phyloP scores from a whole-genome alignment of 2,797 vertebrate genomes.

The Lepidocolaptes lacrymiger region DNA sequence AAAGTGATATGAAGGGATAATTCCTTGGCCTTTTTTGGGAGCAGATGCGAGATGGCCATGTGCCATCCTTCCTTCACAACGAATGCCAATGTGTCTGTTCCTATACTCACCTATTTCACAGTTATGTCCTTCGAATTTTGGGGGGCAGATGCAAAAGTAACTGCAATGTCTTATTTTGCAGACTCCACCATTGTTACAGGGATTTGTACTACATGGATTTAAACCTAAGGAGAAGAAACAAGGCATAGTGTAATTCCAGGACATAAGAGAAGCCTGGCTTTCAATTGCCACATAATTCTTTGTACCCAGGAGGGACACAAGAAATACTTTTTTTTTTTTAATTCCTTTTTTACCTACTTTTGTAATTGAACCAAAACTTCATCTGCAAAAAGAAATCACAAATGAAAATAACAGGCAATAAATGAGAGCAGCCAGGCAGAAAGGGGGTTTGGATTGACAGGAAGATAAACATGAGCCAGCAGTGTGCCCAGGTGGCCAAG shows the following conservation, averaged over 20 bases:
- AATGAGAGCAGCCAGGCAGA: background rate
- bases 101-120: constrained; percentile 78
- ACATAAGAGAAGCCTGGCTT: background rate
- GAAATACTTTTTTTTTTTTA: background rate
- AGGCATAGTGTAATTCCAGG: background rate
- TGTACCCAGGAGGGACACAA: background rate
- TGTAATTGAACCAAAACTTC: constrained; percentile 71
- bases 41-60: background rate
- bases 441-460: too few species aligned
- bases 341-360: constrained; percentile 21
- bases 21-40: background rate
- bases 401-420: background rate
- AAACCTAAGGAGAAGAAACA: constrained; percentile 71
- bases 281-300: background rate
- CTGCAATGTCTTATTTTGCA: constrained; percentile 75
- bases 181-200: constrained; percentile 83
- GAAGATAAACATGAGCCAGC: too few species aligned
- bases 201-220: constrained; percentile 79
- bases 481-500: too few species aligned
- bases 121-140: constrained; percentile 74
- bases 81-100: background rate
- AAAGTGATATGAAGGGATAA: background rate
- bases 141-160: constrained; percentile 83
- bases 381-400: constrained; percentile 44
- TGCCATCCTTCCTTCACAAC: background rate